phyloP scores from a whole-genome alignment of 2,888 invertebrate genomes.

The Drosophila percnosoma region DNA sequence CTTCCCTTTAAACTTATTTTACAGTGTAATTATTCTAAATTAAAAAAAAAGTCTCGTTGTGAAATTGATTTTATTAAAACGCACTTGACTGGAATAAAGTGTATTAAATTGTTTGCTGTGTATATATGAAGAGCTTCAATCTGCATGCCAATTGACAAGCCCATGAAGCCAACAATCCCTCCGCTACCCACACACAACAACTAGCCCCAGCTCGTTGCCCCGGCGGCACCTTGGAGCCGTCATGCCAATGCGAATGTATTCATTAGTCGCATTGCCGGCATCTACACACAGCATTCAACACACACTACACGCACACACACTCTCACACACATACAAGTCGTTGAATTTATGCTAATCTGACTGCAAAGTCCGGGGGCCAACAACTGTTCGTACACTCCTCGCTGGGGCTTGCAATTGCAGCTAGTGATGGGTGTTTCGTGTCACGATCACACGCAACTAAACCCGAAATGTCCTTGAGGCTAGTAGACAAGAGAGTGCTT shows the following conservation, averaged over 20 bases:
- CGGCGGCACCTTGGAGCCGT: slow-evolving; percentile 38
- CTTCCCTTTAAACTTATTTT: background rate
- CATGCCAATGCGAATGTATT: slow-evolving; percentile 64
- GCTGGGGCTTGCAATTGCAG: slow-evolving; percentile 19
- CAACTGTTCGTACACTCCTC: slow-evolving; percentile 63
- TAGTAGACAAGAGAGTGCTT: background rate
- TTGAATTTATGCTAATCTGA: slow-evolving; percentile 78
- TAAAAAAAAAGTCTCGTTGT: background rate
- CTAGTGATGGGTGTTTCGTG: slow-evolving; percentile 35
- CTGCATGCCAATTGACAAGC: slow-evolving; percentile 55
- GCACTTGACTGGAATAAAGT: background rate
- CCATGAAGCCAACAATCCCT: slow-evolving; percentile 43
- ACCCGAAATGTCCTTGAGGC: background rate
- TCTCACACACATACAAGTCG: slow-evolving; percentile 51
- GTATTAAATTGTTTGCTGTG: background rate
- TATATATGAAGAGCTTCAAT: slow-evolving; percentile 23
- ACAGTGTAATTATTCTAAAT: background rate
- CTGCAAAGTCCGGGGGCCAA: slow-evolving; percentile 58
- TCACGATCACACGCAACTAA: slow-evolving; percentile 16
- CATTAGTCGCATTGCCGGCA: slow-evolving; percentile 70
- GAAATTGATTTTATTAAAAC: background rate
- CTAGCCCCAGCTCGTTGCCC: background rate
- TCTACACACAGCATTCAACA: slow-evolving; percentile 44
- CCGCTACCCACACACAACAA: slow-evolving; percentile 34
- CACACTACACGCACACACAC: slow-evolving; percentile 19